A percentile compares a stretch with the other conserved stretches of the same genome.
phyloP scores from a whole-genome alignment of 2,888 invertebrate genomes.

The Arctia plantaginis region DNA sequence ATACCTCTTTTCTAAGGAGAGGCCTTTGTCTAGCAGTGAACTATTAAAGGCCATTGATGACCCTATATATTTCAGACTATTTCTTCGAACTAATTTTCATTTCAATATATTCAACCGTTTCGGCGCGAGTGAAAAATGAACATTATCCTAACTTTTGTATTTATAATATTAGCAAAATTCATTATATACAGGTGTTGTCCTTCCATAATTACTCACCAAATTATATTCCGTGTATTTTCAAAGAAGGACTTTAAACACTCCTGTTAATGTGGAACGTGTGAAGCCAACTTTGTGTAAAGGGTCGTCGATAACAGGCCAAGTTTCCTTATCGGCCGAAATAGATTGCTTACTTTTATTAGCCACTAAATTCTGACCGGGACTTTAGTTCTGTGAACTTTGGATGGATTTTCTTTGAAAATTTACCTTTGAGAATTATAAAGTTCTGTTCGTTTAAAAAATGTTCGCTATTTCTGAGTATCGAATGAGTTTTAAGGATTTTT shows the following conservation, averaged over 20 bases:
- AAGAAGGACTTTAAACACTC: constrained; percentile 17
- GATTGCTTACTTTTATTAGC: constrained; percentile 18
- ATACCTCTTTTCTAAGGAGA: too few species aligned
- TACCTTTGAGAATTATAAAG: background rate
- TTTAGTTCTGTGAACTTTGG: constrained; percentile 10
- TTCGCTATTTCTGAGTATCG: background rate
- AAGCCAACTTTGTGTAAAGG: constrained; percentile 7
- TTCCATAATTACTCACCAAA: background rate
- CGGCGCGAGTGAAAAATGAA: too few species aligned
- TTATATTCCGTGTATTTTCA: constrained; percentile 28
- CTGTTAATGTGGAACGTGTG: constrained; percentile 26
- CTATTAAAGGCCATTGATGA: too few species aligned
- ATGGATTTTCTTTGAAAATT: constrained; percentile 5
- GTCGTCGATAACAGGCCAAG: constrained; percentile 6
- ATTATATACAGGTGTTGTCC: background rate
- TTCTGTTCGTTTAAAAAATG: background rate
- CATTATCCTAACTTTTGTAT: background rate
- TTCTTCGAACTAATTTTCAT: too few species aligned
- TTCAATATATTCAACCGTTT: too few species aligned
- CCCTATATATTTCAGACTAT: too few species aligned
- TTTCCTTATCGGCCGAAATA: constrained; percentile 9
- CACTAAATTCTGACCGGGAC: constrained; percentile 10
- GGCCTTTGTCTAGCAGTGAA: too few species aligned
- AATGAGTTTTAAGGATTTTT: background rate
- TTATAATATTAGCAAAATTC: background rate